phyloP scores from a whole-genome alignment of 2,113 vertebrate genomes.

The Lanius ludovicianus region DNA sequence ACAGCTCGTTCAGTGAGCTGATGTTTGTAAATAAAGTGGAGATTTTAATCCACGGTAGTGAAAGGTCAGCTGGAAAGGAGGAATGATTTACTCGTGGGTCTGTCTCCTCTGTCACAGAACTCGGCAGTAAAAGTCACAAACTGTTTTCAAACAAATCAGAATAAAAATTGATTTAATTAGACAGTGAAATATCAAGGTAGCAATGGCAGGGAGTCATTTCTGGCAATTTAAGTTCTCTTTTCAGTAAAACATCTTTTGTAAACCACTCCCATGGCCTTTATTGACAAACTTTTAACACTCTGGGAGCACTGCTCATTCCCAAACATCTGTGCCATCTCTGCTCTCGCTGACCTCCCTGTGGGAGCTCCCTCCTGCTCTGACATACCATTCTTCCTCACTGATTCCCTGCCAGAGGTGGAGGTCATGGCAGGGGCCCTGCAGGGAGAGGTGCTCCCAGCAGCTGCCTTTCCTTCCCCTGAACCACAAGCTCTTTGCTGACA shows the following conservation, averaged over 20 bases:
- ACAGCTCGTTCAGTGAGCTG: not conserved
- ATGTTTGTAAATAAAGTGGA: conserved; percentile 23
- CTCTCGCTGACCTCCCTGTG: rapidly evolving
- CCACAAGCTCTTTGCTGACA: not conserved
- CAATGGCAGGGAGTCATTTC: not conserved
- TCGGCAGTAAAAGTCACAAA: not conserved
- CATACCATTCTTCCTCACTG: not conserved
- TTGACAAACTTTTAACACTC: not conserved
- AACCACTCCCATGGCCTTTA: not conserved
- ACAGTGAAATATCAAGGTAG: not conserved
- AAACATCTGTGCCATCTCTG: not conserved
- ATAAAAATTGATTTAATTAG: not conserved
- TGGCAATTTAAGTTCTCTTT: not conserved
- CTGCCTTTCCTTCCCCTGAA: not conserved
- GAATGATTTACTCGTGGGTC: not conserved
- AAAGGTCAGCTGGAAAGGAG: not conserved
- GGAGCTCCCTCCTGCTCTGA: not conserved
- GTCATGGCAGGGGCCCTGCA: rapidly evolving
- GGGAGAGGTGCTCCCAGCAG: not conserved
- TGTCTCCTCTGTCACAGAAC: not conserved
- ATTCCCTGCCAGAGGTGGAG: not conserved
- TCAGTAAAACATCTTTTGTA: not conserved
- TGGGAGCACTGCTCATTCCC: not conserved
- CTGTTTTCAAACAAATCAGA: not conserved
- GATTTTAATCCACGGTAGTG: not conserved